Evolutionary conservation across 2,888 invertebrate genomes (phyloP).

Genomic region (Hybos culiciformis): DNA sequence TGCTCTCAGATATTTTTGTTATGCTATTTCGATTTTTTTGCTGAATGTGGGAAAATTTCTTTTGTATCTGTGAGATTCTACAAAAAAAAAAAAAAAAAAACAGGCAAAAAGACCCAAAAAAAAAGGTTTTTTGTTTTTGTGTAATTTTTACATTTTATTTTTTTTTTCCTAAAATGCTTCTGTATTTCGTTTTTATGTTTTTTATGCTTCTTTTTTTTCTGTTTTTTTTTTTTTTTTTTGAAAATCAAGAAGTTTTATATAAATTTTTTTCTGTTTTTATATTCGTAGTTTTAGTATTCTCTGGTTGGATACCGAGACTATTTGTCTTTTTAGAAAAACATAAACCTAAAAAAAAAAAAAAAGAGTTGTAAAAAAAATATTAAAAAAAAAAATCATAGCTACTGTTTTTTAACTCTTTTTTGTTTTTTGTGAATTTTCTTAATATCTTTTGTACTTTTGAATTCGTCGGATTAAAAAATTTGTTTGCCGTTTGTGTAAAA

Average conservation of each 20-base stretch:
- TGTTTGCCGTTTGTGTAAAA: background rate
- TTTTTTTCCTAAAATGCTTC: background rate
- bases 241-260: background rate
- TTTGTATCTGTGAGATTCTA: no score
- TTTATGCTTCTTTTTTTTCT: background rate
- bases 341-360: no score
- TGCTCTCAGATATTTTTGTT: no score
- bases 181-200: background rate
- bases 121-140: no score
- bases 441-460: background rate
- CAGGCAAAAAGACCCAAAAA: no score
- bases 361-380: no score
- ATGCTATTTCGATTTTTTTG: no score
- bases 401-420: background rate
- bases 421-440: background rate
- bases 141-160: no score
- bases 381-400: no score
- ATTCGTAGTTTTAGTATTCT: background rate
- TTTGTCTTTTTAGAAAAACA: constrained; percentile 1
- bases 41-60: no score
- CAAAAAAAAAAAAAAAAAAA: no score
- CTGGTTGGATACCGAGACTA: constrained; percentile 2
- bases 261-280: background rate
- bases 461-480: background rate
- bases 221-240: background rate